Conservation (phyloP, 30 jellyfish, hydroid and myxozoan species). For the Chrysaora quinquecirrha region DNA sequence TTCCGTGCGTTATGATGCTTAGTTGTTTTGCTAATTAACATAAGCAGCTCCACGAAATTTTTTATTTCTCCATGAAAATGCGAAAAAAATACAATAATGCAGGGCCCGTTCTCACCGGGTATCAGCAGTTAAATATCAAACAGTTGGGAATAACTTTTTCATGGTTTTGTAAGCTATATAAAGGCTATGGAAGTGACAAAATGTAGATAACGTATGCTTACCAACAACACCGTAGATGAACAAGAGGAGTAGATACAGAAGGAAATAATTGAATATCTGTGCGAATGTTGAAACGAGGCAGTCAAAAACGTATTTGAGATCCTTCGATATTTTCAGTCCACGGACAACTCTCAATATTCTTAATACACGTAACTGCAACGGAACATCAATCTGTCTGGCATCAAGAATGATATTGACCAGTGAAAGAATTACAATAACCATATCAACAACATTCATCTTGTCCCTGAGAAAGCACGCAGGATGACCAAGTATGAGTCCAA, state of each 20-base stretch:
- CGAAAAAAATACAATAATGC: too few relatives aligned
- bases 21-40: too few relatives aligned
- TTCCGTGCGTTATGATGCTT: too few relatives aligned
- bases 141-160: too few relatives aligned
- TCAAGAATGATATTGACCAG: conserved; percentile 26
- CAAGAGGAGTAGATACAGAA: conserved; percentile 65
- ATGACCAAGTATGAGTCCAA: conserved; percentile 79
- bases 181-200: too few relatives aligned
- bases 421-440: conserved; percentile 51
- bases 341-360: conserved; percentile 86
- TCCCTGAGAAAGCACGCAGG: conserved; percentile 74
- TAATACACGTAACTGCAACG: conserved; percentile 53
- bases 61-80: too few relatives aligned
- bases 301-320: conserved; percentile 66
- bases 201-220: conserved; percentile 29
- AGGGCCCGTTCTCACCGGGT: too few relatives aligned
- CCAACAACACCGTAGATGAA: conserved; percentile 84
- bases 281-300: conserved; percentile 70
- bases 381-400: conserved; percentile 37
- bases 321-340: conserved; percentile 59
- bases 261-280: conserved; percentile 65
- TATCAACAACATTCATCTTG: conserved; percentile 73
- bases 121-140: too few relatives aligned
- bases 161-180: too few relatives aligned
- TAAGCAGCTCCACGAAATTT: too few relatives aligned